Conservation (phyloP, 2,797 vertebrate species). For the Lepidocolaptes lacrymiger region DNA sequence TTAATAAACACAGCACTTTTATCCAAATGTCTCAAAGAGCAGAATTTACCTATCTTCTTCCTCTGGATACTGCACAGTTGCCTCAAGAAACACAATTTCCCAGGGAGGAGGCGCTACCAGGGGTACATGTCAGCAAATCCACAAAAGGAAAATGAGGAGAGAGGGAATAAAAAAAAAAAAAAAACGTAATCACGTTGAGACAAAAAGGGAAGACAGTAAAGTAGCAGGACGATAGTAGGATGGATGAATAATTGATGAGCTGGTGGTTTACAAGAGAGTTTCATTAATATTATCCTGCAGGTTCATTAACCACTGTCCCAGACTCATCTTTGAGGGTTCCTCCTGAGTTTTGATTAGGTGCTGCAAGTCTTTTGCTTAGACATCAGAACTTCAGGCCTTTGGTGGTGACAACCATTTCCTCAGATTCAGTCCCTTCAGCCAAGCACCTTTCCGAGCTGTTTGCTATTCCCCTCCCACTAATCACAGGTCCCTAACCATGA, state of each 20-base stretch:
- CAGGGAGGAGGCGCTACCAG: background rate
- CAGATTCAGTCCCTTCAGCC: slow-evolving; percentile 74
- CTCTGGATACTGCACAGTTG: background rate
- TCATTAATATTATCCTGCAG: slow-evolving; percentile 83
- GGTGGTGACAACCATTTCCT: slow-evolving; percentile 78
- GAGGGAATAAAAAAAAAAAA: slow-evolving; percentile 3
- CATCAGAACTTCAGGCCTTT: slow-evolving; percentile 74
- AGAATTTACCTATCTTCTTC: background rate
- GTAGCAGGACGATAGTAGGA: slow-evolving; percentile 70
- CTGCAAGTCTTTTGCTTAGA: slow-evolving; percentile 71
- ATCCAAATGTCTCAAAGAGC: background rate
- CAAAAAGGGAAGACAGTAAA: slow-evolving; percentile 74
- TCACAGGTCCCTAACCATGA: slow-evolving; percentile 84
- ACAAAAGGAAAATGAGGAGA: slow-evolving; percentile 62
- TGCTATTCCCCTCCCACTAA: slow-evolving; percentile 76
- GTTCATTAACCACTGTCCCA: slow-evolving; percentile 82
- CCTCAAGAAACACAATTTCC: slow-evolving; percentile 23
- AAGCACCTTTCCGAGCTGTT: slow-evolving; percentile 69
- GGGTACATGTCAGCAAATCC: slow-evolving; percentile 41
- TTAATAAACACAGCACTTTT: background rate
- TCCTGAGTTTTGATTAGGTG: slow-evolving; percentile 80
- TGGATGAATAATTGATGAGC: slow-evolving; percentile 87
- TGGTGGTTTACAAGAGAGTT: slow-evolving; percentile 75
- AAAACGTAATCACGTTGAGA: slow-evolving; percentile 67
- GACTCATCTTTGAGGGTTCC: slow-evolving; percentile 73